Evolutionary conservation across 2,797 vertebrate species (phyloP).

Genomic region (Carcharodon carcharias): DNA sequence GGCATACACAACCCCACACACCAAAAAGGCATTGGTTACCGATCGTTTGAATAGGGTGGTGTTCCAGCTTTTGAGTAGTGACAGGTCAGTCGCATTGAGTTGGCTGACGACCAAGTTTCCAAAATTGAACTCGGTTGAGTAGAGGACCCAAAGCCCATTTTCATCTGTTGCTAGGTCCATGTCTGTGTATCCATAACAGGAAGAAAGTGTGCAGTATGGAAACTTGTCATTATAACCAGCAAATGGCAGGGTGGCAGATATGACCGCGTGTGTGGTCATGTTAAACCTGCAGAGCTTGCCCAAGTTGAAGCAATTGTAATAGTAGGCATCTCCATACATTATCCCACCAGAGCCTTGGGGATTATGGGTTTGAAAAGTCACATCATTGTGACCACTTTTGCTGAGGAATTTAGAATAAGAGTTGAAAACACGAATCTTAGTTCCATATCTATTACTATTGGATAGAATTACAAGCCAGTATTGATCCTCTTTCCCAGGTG

Average conservation of each 20-base stretch:
- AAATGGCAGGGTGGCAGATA: conserved; percentile 50
- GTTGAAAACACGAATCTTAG: conserved; percentile 54
- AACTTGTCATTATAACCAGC: conserved; percentile 58
- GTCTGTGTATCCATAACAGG: conserved; percentile 55
- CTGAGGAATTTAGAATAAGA: conserved; percentile 53
- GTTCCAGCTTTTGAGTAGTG: conserved; percentile 50
- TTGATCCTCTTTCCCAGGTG: conserved; percentile 53
- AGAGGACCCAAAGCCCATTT: conserved; percentile 58
- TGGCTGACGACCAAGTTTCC: conserved; percentile 59
- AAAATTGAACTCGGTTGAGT: conserved; percentile 51
- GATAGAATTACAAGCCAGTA: conserved; percentile 59
- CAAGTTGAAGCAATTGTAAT: conserved; percentile 64
- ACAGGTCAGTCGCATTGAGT: conserved; percentile 43
- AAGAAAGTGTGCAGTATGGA: conserved; percentile 52
- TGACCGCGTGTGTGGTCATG: conserved; percentile 48
- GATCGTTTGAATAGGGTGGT: conserved; percentile 56
- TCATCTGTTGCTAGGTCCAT: conserved; percentile 63
- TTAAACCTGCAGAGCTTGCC: conserved; percentile 56
- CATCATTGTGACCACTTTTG: conserved; percentile 43
- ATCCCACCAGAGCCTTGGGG: conserved; percentile 60
- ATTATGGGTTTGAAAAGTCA: conserved; percentile 62
- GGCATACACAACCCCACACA: conserved; percentile 59
- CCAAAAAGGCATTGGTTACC: conserved; percentile 60
- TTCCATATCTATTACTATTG: conserved; percentile 45
- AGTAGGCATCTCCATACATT: conserved; percentile 53